phyloP scores from a whole-genome alignment of 2,888 invertebrate genomes.

The Papilio protenor region DNA sequence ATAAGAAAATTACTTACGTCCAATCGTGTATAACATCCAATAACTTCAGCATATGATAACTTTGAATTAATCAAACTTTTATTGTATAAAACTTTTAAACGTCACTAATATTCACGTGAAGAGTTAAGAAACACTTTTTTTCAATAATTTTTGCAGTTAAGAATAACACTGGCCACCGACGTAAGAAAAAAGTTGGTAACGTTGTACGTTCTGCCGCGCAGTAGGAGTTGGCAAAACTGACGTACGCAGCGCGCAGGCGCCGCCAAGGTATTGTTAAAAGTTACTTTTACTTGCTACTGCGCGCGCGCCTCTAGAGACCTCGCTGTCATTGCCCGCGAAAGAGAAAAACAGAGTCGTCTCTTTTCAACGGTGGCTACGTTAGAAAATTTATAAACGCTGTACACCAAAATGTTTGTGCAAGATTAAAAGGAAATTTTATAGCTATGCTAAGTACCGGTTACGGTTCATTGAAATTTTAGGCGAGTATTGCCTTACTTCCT shows the following conservation, averaged over 20 bases:
- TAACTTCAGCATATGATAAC: constrained; percentile 62
- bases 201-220: constrained; percentile 73
- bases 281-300: constrained; percentile 82
- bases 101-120: constrained; percentile 54
- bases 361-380: constrained; percentile 55
- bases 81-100: constrained; percentile 62
- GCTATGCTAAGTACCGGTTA: constrained; percentile 72
- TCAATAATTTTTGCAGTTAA: constrained; percentile 47
- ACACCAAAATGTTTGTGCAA: constrained; percentile 67
- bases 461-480: constrained; percentile 78
- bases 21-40: constrained; percentile 79
- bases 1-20: constrained; percentile 72
- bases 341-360: constrained; percentile 74
- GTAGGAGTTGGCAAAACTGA: constrained; percentile 79
- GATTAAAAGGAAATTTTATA: constrained; percentile 69
- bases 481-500: constrained; percentile 75
- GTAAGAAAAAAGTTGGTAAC: constrained; percentile 62
- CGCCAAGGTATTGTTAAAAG: constrained; percentile 83
- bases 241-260: constrained; percentile 80
- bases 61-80: constrained; percentile 67
- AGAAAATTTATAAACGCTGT: constrained; percentile 66
- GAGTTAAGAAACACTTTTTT: constrained; percentile 57
- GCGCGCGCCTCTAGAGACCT: constrained; percentile 64
- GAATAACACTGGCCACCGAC: constrained; percentile 65
- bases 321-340: constrained; percentile 66